Conservation (phyloP, 2,888 invertebrate genomes). For the Pasiphila rectangulata region DNA sequence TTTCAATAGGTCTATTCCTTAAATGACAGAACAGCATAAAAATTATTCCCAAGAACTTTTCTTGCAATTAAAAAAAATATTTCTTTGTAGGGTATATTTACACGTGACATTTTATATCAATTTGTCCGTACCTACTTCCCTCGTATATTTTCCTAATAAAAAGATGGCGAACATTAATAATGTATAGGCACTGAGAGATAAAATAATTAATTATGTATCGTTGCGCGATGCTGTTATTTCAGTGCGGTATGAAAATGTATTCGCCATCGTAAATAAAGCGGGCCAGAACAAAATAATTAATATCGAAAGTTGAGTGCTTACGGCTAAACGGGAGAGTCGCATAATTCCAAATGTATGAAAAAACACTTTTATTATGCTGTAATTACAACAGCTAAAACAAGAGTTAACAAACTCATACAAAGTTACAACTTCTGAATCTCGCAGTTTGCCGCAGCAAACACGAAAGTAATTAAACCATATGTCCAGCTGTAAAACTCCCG, state of each 20-base stretch:
- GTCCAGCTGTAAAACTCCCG: too few relatives aligned
- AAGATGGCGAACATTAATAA: conserved; percentile 22
- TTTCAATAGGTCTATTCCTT: too few relatives aligned
- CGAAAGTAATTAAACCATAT: neutral
- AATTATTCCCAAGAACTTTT: too few relatives aligned
- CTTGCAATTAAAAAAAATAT: too few relatives aligned
- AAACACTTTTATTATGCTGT: conserved; percentile 4
- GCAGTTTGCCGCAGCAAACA: neutral
- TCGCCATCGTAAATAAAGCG: conserved; percentile 38
- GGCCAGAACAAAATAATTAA: conserved; percentile 40
- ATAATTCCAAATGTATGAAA: conserved; percentile 26
- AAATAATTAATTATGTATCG: conserved; percentile 34
- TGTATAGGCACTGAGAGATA: conserved; percentile 28
- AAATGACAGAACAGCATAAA: too few relatives aligned
- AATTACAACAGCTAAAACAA: too few relatives aligned
- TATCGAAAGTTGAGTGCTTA: conserved; percentile 31
- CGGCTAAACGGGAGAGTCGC: conserved; percentile 22
- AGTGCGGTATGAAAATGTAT: conserved; percentile 36
- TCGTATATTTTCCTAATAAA: conserved; percentile 16
- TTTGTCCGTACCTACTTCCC: conserved; percentile 18
- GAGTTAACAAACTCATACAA: conserved; percentile 26
- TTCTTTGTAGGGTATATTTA: neutral
- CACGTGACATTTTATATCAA: conserved; percentile 17
- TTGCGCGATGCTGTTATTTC: conserved; percentile 27
- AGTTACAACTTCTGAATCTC: conserved; percentile 23